A percentile compares a stretch with the other conserved stretches of the same genome.
phyloP scores from a whole-genome alignment of 2,888 invertebrate species.

The Drosophila austrosaltans region DNA sequence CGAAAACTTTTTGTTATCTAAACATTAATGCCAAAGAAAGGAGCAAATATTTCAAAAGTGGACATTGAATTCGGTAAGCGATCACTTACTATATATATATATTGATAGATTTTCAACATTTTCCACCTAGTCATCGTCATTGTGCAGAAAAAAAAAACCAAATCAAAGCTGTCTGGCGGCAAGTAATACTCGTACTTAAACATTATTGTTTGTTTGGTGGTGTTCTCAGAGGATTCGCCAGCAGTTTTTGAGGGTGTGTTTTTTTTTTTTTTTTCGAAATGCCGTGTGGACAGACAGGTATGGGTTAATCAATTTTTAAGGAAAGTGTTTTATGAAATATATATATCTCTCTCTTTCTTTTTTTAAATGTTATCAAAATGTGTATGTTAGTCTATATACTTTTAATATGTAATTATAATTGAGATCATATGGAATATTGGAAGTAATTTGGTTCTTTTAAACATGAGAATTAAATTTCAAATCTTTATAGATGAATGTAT shows the following conservation, averaged over 20 bases:
- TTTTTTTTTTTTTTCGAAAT: constrained; percentile 30
- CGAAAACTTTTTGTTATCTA: constrained; percentile 14
- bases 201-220: constrained; percentile 44
- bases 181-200: constrained; percentile 29
- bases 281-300: constrained; percentile 61
- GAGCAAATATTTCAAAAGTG: neutral
- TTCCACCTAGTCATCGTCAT: neutral
- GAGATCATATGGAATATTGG: too few species aligned
- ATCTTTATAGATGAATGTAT: too few species aligned
- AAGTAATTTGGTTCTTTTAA: too few species aligned
- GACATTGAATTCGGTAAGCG: neutral
- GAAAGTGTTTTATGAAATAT: constrained; percentile 29
- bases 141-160: neutral
- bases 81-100: neutral
- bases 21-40: neutral
- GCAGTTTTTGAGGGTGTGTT: constrained; percentile 66
- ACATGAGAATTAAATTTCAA: too few species aligned
- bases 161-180: constrained; percentile 30
- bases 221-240: constrained; percentile 60
- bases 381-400: constrained; percentile 5
- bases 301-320: constrained; percentile 69
- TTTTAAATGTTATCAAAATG: neutral
- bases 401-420: too few species aligned
- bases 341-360: neutral
- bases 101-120: too few species aligned